Base-by-base conservation (phyloP, 2,888 invertebrate species). In the Gari tellinella region DNA sequence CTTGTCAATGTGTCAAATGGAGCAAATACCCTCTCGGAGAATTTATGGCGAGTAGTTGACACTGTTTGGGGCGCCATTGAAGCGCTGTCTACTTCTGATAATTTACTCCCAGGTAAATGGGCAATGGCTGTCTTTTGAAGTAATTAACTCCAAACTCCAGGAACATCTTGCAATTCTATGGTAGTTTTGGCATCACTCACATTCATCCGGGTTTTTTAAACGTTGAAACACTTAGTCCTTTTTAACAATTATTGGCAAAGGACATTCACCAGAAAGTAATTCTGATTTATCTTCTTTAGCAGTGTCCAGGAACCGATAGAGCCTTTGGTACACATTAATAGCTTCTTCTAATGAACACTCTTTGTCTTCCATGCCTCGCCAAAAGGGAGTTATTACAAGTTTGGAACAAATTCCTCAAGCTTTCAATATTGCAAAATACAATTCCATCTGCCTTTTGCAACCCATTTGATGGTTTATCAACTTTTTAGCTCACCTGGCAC, bases 21-120 rank as follows among this genome's bases (percentile, higher is more conserved):
- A 17, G 73, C 67, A 73, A 72, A 72, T 1, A 72, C 62, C 38
- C 66, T 60, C 21, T 65, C 72, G 1, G 56, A 60, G 26, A 72
- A 73, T 49, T 63, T 67, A 19, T 67, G 73, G 10, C 63, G 23
- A 17, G 73, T 63, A 19, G 41, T 25, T n/a, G 67, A 67, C 40
- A 26, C 17, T 12, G 65, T 65, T 48, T 60, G 41, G 15, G 19
- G 14, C n/a, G 14, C 31, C 17, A 60, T n/a, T n/a, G n/a, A 21
- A 4, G 60, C 37, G 17, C 4, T 10, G 21, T 51, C 23, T 17
- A 45, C 49, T 38, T 58, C 58, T 51, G 37, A 17, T 23, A 38
- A 40, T 23, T 40, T 21, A 26, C 55, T 56, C 26, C 55, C 58
- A 19, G 37, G 26, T 31, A 68, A 41, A 51, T 62, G 53, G 14